phyloP scores from a whole-genome alignment of 1,140 invertebrate genomes.

The Bombus superbus region DNA sequence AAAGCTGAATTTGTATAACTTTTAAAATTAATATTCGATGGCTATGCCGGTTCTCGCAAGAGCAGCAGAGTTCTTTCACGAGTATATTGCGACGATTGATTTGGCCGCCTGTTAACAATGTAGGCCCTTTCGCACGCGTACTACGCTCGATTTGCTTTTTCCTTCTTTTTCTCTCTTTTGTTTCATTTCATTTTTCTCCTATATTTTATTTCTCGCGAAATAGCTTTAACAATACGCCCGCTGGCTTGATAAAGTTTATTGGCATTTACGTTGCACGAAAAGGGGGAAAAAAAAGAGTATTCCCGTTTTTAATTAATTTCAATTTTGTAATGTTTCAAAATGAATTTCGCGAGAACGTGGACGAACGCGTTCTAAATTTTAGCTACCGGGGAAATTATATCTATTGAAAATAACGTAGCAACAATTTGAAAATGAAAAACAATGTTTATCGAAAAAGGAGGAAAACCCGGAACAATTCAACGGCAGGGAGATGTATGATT shows the following conservation, averaged over 20 bases:
- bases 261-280: neutral
- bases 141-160: neutral
- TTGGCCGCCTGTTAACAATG: neutral
- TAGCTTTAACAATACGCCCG: neutral
- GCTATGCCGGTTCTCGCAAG: neutral
- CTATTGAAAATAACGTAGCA: neutral
- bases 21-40: slow-evolving; percentile 36
- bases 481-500: neutral
- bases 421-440: slow-evolving; percentile 22
- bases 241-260: neutral
- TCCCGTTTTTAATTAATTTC: slow-evolving; percentile 22
- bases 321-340: neutral
- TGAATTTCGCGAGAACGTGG: neutral
- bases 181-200: neutral
- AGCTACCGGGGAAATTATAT: slow-evolving; percentile 12
- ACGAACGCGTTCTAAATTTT: neutral
- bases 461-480: neutral
- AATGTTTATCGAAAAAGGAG: neutral
- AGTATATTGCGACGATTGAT: neutral
- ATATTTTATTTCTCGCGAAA: neutral
- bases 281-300: neutral
- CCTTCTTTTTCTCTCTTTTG: neutral
- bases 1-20: slow-evolving; percentile 40
- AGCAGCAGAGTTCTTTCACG: neutral
- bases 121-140: neutral